These are phyloP conservation scores for Cinara cedri DNA, from an alignment of 2,888 invertebrate genomes.

Conservation along the genomic window DNA sequence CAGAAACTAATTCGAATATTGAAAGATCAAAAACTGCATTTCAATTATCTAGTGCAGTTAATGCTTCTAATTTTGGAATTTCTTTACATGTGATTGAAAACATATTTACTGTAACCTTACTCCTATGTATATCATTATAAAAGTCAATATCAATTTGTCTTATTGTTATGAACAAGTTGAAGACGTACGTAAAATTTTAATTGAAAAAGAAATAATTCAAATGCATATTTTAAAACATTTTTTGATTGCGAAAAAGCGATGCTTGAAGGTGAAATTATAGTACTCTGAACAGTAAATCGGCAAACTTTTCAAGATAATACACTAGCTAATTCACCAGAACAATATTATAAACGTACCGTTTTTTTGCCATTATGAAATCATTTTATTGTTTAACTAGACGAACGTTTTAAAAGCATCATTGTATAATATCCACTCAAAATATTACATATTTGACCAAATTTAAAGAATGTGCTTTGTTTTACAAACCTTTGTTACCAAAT, in stretches of 20 bases:
- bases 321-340: background rate
- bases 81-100: background rate
- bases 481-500: constrained; percentile 8
- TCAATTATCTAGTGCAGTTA: background rate
- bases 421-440: background rate
- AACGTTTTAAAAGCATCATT: background rate
- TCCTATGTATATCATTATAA: background rate
- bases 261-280: background rate
- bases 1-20: background rate
- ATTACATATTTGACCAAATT: background rate
- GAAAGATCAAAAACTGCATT: constrained; percentile 1
- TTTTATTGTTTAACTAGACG: background rate
- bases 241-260: background rate
- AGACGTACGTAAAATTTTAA: background rate
- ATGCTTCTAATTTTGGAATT: background rate
- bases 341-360: background rate
- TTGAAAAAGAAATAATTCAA: background rate
- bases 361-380: background rate
- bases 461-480: no score
- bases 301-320: background rate
- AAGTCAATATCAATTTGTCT: background rate
- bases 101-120: background rate
- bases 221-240: background rate
- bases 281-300: background rate
- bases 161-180: background rate